These are phyloP conservation scores for Eulithis prunata DNA, from an alignment of 2,888 invertebrate species.

Conservation along the genomic window DNA sequence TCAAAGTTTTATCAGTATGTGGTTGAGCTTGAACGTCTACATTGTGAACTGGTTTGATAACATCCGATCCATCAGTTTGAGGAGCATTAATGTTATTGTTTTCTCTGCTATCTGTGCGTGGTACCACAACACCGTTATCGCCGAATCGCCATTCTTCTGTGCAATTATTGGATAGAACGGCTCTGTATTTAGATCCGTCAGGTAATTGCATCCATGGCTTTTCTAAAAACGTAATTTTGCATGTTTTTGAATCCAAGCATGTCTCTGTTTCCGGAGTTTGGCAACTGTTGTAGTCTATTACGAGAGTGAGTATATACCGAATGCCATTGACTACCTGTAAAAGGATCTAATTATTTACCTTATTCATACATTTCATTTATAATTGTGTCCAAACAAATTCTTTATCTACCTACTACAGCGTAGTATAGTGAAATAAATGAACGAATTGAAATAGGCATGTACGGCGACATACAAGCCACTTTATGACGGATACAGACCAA, in stretches of 20 bases:
- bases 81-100: slow-evolving; percentile 41
- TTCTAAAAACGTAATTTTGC: slow-evolving; percentile 86
- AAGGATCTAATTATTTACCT: slow-evolving; percentile 2
- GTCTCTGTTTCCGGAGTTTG: slow-evolving; percentile 51
- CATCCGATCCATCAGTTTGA: slow-evolving; percentile 46
- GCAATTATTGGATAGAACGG: slow-evolving; percentile 87
- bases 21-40: slow-evolving; percentile 60
- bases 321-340: slow-evolving; percentile 85
- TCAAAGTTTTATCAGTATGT: slow-evolving; percentile 56
- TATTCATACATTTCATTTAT: not conserved
- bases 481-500: too few species aligned
- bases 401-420: too few species aligned
- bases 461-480: too few species aligned
- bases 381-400: too few species aligned
- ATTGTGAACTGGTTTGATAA: slow-evolving; percentile 62
- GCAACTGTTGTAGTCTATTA: slow-evolving; percentile 80
- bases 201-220: slow-evolving; percentile 86
- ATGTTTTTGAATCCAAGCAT: slow-evolving; percentile 71
- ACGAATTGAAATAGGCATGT: too few species aligned
- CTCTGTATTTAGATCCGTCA: slow-evolving; percentile 84
- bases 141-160: slow-evolving; percentile 82
- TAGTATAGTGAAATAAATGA: too few species aligned
- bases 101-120: slow-evolving; percentile 35
- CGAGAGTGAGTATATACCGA: slow-evolving; percentile 81
- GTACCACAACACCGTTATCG: slow-evolving; percentile 64